Conservation (phyloP, 2,888 invertebrate species). For the Habroteleia sp. region DNA sequence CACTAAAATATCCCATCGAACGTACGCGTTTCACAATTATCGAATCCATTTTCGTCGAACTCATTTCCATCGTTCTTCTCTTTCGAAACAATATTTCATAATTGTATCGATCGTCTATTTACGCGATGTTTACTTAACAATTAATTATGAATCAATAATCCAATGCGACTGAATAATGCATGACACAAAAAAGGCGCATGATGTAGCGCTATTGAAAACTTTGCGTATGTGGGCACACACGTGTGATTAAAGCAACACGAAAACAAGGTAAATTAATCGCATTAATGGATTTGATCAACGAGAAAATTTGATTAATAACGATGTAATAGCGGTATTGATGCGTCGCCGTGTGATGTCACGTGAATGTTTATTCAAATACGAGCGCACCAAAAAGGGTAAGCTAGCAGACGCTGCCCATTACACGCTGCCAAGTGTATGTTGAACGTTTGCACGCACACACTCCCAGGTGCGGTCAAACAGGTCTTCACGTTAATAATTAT, state of each 20-base stretch:
- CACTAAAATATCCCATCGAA: too few relatives aligned
- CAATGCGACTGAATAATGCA: slow-evolving; percentile 6
- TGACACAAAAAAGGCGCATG: slow-evolving; percentile 1
- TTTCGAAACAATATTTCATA: neutral
- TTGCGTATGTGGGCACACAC: slow-evolving; percentile 8
- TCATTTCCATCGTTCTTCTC: neutral
- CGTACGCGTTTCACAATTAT: too few relatives aligned
- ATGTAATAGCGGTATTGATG: slow-evolving; percentile 29
- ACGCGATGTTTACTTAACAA: slow-evolving; percentile 12
- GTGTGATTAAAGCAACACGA: slow-evolving; percentile 8
- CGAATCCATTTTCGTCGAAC: too few relatives aligned
- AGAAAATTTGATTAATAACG: slow-evolving; percentile 42
- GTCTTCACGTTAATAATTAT: slow-evolving; percentile 46
- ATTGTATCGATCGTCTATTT: neutral
- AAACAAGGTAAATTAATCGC: slow-evolving; percentile 25
- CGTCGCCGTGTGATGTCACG: slow-evolving; percentile 36
- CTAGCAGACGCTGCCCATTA: slow-evolving; percentile 39
- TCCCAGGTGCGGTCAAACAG: slow-evolving; percentile 34
- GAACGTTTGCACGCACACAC: neutral
- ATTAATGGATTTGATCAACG: slow-evolving; percentile 31
- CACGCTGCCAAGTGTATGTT: slow-evolving; percentile 14
- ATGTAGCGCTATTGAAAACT: slow-evolving; percentile 21
- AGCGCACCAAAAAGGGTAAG: slow-evolving; percentile 43
- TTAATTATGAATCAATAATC: slow-evolving; percentile 28
- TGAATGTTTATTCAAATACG: slow-evolving; percentile 52